These are phyloP conservation scores for Drosophila anomelani DNA, from an alignment of 2,888 invertebrate genomes.

Conservation along the genomic window DNA sequence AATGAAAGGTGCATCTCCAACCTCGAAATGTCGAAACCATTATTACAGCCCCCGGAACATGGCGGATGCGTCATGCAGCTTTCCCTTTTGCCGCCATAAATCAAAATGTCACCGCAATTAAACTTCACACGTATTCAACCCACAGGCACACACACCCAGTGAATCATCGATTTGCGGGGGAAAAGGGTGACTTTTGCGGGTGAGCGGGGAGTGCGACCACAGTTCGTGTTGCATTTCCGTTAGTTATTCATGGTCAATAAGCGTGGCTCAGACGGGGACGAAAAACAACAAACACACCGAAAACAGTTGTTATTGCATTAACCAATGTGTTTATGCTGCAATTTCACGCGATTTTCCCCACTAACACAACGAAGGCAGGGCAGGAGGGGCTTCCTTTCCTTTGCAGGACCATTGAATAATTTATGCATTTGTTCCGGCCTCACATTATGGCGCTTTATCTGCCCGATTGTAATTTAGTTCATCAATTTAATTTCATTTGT, in stretches of 20 bases:
- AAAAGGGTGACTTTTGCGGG: background rate
- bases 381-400: slow-evolving; percentile 36
- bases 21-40: background rate
- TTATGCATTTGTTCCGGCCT: slow-evolving; percentile 51
- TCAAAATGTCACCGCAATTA: slow-evolving; percentile 60
- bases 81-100: slow-evolving; percentile 56
- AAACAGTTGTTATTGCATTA: slow-evolving; percentile 30
- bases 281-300: slow-evolving; percentile 28
- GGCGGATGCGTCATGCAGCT: slow-evolving; percentile 33
- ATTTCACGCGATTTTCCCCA: slow-evolving; percentile 47
- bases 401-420: slow-evolving; percentile 48
- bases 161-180: slow-evolving; percentile 54
- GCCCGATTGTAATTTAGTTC: slow-evolving; percentile 67
- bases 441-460: slow-evolving; percentile 58
- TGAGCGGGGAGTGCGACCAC: slow-evolving; percentile 44
- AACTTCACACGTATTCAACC: slow-evolving; percentile 33
- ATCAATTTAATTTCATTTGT: slow-evolving; percentile 69
- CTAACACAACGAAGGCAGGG: slow-evolving; percentile 28
- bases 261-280: slow-evolving; percentile 24
- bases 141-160: slow-evolving; percentile 22
- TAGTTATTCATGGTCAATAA: slow-evolving; percentile 71
- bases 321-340: slow-evolving; percentile 65
- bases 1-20: background rate
- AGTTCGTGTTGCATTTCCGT: slow-evolving; percentile 68
- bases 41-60: background rate